Base-by-base conservation (phyloP, 30 jellyfish, hydroid and myxozoan genomes). In the Cassiopea xamachana region DNA sequence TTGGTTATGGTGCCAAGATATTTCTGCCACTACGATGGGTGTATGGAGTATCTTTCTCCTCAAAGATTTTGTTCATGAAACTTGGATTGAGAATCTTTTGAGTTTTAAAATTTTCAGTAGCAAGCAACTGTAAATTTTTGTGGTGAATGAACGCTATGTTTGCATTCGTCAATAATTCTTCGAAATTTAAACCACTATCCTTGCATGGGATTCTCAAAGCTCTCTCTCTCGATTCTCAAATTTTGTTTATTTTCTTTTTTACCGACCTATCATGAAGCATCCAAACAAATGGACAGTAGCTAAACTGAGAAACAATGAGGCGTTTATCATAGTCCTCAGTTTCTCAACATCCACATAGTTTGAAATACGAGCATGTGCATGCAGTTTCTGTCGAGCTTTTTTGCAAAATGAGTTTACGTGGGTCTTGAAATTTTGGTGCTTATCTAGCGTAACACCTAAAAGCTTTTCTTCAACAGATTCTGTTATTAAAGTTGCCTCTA, bases 11-110 rank as follows among this genome's bases (percentile, higher is more conserved):
- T 73, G 55, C 82, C 59, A 27, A 73, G 39, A 73, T 73, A 27
- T 27, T 73, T 73, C 82, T 73, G 82, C 82, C 62, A 73, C 82
- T 73, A 73, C 59, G 51, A 10, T 13, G 82, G 55, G 60, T 10
- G 82, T 73, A 73, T 73, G 82, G 82, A 16, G 59, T 73, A 73
- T 73, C 82, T 73, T 73, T 73, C 82, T 73, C 62, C 82, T 13
- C n/a, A 73, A 73, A 73, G 60, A 73, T n/a, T 73, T 73, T 8
- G 0, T 73, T 73, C 82, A 73, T 73, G 55, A 73, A 73, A 73
- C 82, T 10, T 17, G 82, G 59, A 73, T 10, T 73, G 62, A 73
- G 59, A 73, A 13, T 73, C 82, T 59, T 47, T 67, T 67, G 76
- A 67, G 39, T 67, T 19, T 67, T 67, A 19, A 4, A 67, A 4